Conservation (phyloP, 1,140 invertebrate genomes). For the Micrasema minimum region DNA sequence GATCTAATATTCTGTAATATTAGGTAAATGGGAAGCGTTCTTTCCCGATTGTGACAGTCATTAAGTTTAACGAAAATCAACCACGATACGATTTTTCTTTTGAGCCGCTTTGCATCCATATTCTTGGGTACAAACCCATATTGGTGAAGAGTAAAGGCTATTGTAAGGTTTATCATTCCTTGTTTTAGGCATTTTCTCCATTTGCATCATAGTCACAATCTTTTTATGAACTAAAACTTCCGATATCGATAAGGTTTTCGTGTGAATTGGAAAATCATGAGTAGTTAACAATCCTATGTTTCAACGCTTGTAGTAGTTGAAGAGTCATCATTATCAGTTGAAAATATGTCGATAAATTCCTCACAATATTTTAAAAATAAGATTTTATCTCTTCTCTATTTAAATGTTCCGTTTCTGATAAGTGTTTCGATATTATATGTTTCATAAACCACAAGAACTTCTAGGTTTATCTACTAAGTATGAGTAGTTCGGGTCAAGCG, state of each 20-base stretch:
- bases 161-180: conserved; percentile 50
- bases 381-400: conserved; percentile 42
- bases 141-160: conserved; percentile 44
- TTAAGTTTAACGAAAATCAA: conserved; percentile 3
- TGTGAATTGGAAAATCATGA: neutral
- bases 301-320: no score
- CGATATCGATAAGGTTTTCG: conserved; percentile 55
- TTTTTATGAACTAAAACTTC: conserved; percentile 53
- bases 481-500: neutral
- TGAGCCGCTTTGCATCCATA: conserved; percentile 57
- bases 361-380: no score
- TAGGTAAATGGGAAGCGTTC: no score
- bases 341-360: no score
- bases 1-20: no score
- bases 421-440: neutral
- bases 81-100: conserved; percentile 20
- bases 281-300: no score
- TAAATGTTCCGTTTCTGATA: conserved; percentile 54
- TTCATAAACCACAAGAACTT: neutral
- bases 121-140: conserved; percentile 55
- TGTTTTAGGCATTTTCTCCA: conserved; percentile 54
- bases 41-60: conserved; percentile 46
- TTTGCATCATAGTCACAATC: conserved; percentile 55
- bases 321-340: no score
- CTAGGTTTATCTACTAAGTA: neutral